Evolutionary conservation across 2,888 invertebrate species (phyloP), one percentile per base, ranked within the genome.

Genomic region (Dendrolimus pini): DNA sequence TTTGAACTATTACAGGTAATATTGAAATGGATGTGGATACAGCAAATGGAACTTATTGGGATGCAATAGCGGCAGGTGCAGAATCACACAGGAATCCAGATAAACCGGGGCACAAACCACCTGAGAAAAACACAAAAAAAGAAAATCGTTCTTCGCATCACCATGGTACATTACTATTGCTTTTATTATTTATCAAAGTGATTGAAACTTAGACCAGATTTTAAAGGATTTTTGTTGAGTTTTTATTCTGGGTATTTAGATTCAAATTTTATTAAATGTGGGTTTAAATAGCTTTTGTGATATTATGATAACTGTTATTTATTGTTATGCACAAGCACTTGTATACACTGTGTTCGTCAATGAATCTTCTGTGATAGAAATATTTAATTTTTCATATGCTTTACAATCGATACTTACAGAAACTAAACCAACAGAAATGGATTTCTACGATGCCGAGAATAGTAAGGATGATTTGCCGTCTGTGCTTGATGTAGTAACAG

Each of bases 341-440:
- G 18, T 18, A 30, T 30, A 30, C 64, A 61, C 64, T 71, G 59
- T 62, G 58, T 69, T 67, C 57, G 54, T 12, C 6, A 6, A 6
- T 30, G 30, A 30, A 30, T 30, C 30, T 30, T 30, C 30, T 30
- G 2, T 30, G 30, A 30, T 30, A 30, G 30, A 30, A 3, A 30
- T 30, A 30, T 30, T 30, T 30, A 30, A 30, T 30, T 30, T 30
- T 30, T 30, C 30, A 30, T 30, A 30, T 30, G 30, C 30, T 30
- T 30, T 30, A 6, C 3, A 30, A 30, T 30, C 30, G 61, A 70
- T 74, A 69, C 72, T 83, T 82, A 62, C 89, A 90, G 90, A 82
- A 78, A 74, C 78, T 61, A 86, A 83, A 80, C 80, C 85, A 60
- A 74, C 87, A 61, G 90, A 90, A 83, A 88, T 90, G 53, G 89